Evolutionary conservation across 1,140 invertebrate species (phyloP).

Genomic region (Gryllus bimaculatus): DNA sequence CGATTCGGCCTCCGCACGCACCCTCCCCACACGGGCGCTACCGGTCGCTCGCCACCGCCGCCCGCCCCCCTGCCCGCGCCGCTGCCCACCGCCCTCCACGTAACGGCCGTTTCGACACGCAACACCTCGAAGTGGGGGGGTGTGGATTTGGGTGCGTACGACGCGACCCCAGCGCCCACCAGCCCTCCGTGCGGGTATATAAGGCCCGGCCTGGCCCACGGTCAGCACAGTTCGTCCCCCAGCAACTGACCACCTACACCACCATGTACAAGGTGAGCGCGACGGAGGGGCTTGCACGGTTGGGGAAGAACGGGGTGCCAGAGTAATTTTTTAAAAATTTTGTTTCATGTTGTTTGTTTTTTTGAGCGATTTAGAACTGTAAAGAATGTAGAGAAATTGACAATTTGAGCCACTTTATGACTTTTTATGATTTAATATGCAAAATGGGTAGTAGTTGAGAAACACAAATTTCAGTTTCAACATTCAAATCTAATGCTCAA

Average conservation of each 20-base stretch:
- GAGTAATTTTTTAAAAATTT: not conserved
- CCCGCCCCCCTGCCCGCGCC: too few species aligned
- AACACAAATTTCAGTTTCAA: too few species aligned
- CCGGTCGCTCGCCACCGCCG: too few species aligned
- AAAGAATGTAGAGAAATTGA: not conserved
- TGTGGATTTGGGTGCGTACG: not conserved
- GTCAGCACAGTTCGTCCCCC: not conserved
- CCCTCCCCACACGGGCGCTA: too few species aligned
- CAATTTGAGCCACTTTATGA: not conserved
- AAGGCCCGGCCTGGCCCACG: not conserved
- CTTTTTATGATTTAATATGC: not conserved
- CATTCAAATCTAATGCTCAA: too few species aligned
- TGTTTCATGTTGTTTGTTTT: not conserved
- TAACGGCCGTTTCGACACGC: not conserved
- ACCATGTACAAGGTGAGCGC: not conserved
- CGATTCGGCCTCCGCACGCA: too few species aligned
- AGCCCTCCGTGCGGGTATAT: not conserved
- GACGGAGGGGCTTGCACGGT: not conserved
- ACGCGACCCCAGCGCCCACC: too few species aligned
- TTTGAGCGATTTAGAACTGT: not conserved
- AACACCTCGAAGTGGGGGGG: too few species aligned
- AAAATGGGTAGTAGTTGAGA: too few species aligned
- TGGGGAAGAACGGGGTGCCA: not conserved
- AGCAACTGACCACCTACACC: not conserved
- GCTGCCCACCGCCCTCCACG: too few species aligned